Percentiles rank a stretch among this genome's conserved stretches.
phyloP scores from a whole-genome alignment of 2,888 invertebrate genomes.

The Octonoba sinensis region DNA sequence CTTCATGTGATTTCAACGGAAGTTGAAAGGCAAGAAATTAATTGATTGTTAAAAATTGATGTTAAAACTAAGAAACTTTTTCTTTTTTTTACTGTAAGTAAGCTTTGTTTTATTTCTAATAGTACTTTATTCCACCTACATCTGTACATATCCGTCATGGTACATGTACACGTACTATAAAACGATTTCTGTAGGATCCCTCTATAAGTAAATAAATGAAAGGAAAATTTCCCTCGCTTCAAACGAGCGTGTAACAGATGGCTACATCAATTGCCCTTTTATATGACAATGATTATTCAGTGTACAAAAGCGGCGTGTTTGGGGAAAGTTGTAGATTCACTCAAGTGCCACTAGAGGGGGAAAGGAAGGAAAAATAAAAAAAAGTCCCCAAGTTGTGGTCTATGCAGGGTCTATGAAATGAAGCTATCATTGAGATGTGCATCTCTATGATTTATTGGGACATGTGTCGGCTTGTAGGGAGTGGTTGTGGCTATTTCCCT shows the following conservation, averaged over 20 bases:
- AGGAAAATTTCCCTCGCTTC: no score
- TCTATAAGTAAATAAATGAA: no score
- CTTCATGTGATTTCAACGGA: no score
- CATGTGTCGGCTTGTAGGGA: constrained; percentile 18
- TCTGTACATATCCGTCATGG: no score
- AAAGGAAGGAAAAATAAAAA: not conserved
- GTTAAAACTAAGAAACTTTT: no score
- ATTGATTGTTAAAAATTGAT: no score
- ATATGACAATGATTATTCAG: constrained; percentile 30
- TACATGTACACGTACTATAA: no score
- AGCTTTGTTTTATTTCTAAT: no score
- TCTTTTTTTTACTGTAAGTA: no score
- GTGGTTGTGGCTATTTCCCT: not conserved
- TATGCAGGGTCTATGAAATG: constrained; percentile 29
- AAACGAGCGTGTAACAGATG: constrained; percentile 60
- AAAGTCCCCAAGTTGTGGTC: constrained; percentile 5
- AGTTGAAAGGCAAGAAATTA: no score
- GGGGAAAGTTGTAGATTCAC: constrained; percentile 29
- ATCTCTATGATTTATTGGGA: constrained; percentile 58
- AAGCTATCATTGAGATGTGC: constrained; percentile 58
- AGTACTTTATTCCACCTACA: no score
- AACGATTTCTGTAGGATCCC: no score
- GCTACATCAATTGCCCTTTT: constrained; percentile 51
- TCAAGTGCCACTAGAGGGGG: constrained; percentile 2
- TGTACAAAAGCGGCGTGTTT: constrained; percentile 35